phyloP scores from a whole-genome alignment of 1,140 invertebrate genomes.

The Calephelis nemesis region DNA sequence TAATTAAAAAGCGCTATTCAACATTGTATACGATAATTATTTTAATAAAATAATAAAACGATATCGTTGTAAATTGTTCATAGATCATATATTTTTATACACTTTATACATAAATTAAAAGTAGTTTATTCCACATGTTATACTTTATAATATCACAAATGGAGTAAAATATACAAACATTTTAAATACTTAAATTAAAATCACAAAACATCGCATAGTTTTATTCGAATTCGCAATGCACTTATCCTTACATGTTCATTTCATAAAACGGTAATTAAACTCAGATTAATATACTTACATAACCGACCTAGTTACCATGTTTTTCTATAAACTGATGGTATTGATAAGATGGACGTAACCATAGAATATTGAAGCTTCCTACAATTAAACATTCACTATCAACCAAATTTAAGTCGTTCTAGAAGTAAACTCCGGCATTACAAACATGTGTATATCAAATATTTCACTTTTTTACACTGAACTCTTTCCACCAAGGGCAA shows the following conservation, averaged over 20 bases:
- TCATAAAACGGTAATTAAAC: background rate
- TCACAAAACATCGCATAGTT: background rate
- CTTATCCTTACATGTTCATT: background rate
- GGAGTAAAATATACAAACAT: no score
- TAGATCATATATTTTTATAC: no score
- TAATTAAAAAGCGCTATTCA: no score
- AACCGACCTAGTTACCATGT: background rate
- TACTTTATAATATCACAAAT: no score
- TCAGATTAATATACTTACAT: background rate
- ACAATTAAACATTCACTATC: background rate
- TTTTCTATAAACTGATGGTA: conserved; percentile 2
- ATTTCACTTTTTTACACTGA: conserved; percentile 19
- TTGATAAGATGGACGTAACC: background rate
- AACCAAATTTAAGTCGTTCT: background rate
- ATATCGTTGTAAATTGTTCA: no score
- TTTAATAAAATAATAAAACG: no score
- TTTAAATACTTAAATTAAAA: no score
- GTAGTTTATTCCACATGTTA: no score
- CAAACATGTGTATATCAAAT: background rate
- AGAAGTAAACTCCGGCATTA: background rate
- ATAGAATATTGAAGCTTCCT: background rate
- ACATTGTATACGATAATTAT: no score
- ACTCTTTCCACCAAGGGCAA: conserved; percentile 30
- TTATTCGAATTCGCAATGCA: conserved; percentile 6
- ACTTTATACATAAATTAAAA: no score